Evolutionary conservation across 2,888 invertebrate genomes (phyloP), one percentile per base, ranked within the genome.

Genomic region (Sisyra nigra): DNA sequence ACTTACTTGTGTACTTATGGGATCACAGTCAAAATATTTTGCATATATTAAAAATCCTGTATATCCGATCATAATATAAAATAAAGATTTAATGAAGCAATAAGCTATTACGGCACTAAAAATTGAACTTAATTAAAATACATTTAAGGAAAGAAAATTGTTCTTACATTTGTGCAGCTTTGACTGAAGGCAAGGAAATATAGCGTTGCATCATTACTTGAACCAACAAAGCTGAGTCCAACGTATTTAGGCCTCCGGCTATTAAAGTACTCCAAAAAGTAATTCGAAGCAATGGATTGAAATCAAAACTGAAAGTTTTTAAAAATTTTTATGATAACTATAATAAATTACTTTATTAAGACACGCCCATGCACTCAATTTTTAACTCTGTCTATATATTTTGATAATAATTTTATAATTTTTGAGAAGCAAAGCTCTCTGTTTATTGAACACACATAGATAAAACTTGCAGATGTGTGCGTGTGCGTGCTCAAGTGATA

Each of bases 161-260:
- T 24, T 7, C 17, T 37, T 58, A 80, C 80, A 68, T 74, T 59
- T 71, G 75, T 9, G 84, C 86, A 29, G 76, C 70, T 45, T 67
- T 66, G 17, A 85, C 57, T 3, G 69, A 76, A 0, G 85, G 82
- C 34, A 88, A 62, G 1, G 86, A 73, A 40, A 89, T 66, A 52
- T 86, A 86, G 45, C 89, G 67, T 56, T 91, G 91, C 8, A 89
- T 74, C 74, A 87, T 86, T 14, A 80, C 77, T 57, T 89, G 91
- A 60, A 84, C 88, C 6, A 85, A 76, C 2, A 77, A 72, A 45
- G 81, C 76, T 6, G 78, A 72, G 57, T 85, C 80, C 6, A 86
- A 62, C 3, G 4, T 5, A 9, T 6, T 6, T 5, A 33, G 3
- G 2, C 15, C 18, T 9, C 13, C 38, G 3, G 10, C 19, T 2